These are phyloP conservation scores for Metalampra italica DNA, from an alignment of 2,888 invertebrate genomes.

Conservation along the genomic window DNA sequence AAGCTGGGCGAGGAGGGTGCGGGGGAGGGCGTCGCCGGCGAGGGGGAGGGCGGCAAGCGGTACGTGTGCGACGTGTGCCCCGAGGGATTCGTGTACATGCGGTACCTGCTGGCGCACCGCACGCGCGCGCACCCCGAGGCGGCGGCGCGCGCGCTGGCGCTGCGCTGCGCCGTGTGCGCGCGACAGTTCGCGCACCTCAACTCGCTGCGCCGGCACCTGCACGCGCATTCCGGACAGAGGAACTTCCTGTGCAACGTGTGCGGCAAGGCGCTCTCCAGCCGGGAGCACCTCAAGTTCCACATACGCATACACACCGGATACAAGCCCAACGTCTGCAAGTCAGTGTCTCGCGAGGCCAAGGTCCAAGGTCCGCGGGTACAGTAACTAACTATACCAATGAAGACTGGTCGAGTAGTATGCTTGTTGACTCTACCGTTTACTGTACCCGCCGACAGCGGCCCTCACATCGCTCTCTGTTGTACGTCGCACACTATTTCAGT, in stretches of 20 bases:
- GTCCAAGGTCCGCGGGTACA: not conserved
- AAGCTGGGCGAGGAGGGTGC: constrained; percentile 25
- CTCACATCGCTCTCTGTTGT: no score
- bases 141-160: constrained; percentile 47
- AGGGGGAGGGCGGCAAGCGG: constrained; percentile 34
- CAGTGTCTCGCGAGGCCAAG: constrained; percentile 11
- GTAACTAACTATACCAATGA: no score
- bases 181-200: constrained; percentile 73
- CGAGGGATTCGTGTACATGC: constrained; percentile 49
- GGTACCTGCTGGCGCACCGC: constrained; percentile 61
- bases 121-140: constrained; percentile 53
- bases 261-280: constrained; percentile 78
- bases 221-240: constrained; percentile 68
- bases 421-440: no score
- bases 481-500: no score
- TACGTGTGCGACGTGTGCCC: constrained; percentile 70
- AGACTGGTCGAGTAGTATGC: no score
- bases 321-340: constrained; percentile 80
- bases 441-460: no score
- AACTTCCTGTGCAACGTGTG: constrained; percentile 80
- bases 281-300: constrained; percentile 80
- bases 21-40: constrained; percentile 16
- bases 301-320: constrained; percentile 80
- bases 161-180: constrained; percentile 64
- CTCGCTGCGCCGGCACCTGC: constrained; percentile 67